These are phyloP conservation scores for Circaetus cinerascens DNA, from an alignment of 2,113 vertebrate species.

Conservation along the genomic window DNA sequence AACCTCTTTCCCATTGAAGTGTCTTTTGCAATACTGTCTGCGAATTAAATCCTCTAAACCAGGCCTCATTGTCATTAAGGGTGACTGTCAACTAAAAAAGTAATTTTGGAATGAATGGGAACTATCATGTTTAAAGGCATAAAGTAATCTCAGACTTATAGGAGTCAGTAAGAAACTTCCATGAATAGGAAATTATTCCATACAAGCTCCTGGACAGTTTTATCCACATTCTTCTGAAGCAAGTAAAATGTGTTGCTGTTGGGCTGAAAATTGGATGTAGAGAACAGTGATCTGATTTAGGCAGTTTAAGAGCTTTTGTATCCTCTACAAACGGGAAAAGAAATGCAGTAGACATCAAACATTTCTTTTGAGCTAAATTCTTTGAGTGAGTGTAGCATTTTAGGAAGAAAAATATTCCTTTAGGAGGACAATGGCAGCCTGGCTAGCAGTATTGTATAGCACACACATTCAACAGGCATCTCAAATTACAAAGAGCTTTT, in stretches of 20 bases:
- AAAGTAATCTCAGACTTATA: background rate
- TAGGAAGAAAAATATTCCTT: background rate
- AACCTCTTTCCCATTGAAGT: background rate
- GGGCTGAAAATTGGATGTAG: background rate
- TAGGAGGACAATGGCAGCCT: background rate
- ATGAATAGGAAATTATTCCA: background rate
- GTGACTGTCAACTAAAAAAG: background rate
- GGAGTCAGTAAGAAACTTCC: background rate
- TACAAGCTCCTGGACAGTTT: background rate
- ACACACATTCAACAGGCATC: background rate
- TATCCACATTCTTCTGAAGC: background rate
- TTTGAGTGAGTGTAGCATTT: background rate
- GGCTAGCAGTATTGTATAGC: background rate
- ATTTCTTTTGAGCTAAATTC: background rate
- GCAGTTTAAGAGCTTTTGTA: background rate
- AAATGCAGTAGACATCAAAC: background rate
- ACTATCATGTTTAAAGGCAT: background rate
- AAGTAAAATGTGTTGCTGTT: background rate
- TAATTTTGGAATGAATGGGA: background rate
- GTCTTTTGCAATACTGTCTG: background rate
- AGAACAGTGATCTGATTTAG: background rate
- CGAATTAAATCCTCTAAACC: background rate
- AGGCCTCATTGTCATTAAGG: background rate
- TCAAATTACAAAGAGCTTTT: constrained; percentile 28
- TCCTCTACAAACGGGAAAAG: background rate